These are phyloP conservation scores for Aethes cnicana DNA, from an alignment of 2,888 invertebrate genomes.

Conservation along the genomic window DNA sequence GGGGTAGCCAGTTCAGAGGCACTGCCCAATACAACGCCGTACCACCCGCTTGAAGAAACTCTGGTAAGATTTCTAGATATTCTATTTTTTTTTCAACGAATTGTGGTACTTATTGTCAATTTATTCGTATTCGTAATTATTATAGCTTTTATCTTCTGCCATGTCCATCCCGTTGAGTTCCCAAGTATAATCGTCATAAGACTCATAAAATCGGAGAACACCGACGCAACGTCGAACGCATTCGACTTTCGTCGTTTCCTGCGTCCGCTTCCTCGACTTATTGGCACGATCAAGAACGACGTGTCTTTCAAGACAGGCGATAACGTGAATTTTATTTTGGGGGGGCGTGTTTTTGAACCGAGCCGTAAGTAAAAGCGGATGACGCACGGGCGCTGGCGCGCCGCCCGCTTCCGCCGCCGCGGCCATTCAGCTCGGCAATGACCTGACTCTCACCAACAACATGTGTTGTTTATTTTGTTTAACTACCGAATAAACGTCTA, in stretches of 20 bases:
- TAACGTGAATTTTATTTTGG: slow-evolving; percentile 34
- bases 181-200: no score
- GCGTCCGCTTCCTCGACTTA: background rate
- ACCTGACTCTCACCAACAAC: slow-evolving; percentile 61
- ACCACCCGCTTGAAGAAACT: slow-evolving; percentile 32
- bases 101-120: no score
- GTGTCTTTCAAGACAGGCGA: slow-evolving; percentile 7
- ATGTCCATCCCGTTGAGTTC: no score
- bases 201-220: background rate
- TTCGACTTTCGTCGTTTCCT: slow-evolving; percentile 6
- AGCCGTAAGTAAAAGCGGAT: slow-evolving; percentile 46
- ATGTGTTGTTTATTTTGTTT: slow-evolving; percentile 29
- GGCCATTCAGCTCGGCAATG: slow-evolving; percentile 79
- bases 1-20: slow-evolving; percentile 62
- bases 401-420: slow-evolving; percentile 69
- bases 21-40: slow-evolving; percentile 44
- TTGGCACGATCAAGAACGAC: slow-evolving; percentile 10
- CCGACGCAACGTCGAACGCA: background rate
- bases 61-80: slow-evolving; percentile 41
- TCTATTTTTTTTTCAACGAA: background rate
- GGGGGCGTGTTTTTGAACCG: slow-evolving; percentile 34
- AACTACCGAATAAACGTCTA: no score
- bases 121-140: no score
- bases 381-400: slow-evolving; percentile 70
- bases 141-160: no score